These are phyloP conservation scores for Chaetophractus vellerosus DNA, from an alignment of 2,797 vertebrate species.

Conservation along the genomic window DNA sequence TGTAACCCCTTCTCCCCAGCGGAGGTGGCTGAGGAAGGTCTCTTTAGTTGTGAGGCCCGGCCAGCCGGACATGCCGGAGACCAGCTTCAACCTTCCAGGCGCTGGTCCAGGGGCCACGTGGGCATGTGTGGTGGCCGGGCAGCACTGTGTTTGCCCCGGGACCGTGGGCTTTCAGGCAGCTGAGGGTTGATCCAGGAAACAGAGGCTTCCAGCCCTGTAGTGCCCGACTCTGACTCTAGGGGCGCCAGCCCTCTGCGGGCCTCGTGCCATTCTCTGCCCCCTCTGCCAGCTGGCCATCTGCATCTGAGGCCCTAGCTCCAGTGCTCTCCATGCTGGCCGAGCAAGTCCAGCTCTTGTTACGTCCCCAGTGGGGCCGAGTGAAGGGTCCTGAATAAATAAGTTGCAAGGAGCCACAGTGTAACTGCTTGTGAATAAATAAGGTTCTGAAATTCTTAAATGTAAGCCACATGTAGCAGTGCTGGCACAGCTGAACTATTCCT, in stretches of 20 bases:
- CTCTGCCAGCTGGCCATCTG: background rate
- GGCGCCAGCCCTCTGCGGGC: background rate
- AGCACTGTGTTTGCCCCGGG: background rate
- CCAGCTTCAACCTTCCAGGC: background rate
- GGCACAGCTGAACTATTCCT: too few relatives aligned
- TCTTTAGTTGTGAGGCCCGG: too few relatives aligned
- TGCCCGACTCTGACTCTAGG: background rate
- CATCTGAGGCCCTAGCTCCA: background rate
- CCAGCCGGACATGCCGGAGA: background rate
- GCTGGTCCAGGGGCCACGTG: background rate
- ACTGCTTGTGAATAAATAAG: background rate
- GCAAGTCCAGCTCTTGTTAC: background rate
- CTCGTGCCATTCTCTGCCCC: background rate
- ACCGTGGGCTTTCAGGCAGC: too few relatives aligned
- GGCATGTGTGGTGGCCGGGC: accelerated
- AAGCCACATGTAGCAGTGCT: accelerated
- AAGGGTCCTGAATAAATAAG: background rate
- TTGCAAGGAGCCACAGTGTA: background rate
- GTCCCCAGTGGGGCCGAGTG: accelerated
- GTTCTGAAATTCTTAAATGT: background rate
- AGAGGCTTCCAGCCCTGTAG: background rate
- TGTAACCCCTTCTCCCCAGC: background rate
- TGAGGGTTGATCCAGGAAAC: background rate
- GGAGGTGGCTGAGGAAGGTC: background rate
- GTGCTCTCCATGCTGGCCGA: background rate